Percentiles rank a stretch among this genome's conserved stretches.
Conservation (phyloP, 1,140 invertebrate genomes). For the Pteromalus puparum region DNA sequence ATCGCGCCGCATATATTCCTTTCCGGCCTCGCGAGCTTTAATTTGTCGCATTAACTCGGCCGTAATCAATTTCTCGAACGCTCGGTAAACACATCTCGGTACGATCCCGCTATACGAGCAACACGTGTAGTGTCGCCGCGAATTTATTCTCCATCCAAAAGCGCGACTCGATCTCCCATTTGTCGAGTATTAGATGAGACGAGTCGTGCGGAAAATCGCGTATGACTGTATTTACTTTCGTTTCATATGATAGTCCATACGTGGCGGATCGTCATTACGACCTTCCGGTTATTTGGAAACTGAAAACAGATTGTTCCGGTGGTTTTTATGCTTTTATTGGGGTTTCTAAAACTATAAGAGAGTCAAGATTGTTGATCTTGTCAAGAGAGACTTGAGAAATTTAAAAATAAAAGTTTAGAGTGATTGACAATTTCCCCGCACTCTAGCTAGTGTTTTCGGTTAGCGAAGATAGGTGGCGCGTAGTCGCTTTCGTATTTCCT, state of each 20-base stretch:
- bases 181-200: not conserved
- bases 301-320: too few species aligned
- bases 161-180: not conserved
- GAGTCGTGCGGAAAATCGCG: not conserved
- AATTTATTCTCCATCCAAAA: slow-evolving; percentile 27
- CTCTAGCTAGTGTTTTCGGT: too few species aligned
- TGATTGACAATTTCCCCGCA: too few species aligned
- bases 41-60: slow-evolving; percentile 22
- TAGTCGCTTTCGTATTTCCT: too few species aligned
- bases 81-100: not conserved
- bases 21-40: not conserved
- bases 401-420: too few species aligned
- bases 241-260: slow-evolving; percentile 10
- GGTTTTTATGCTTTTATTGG: too few species aligned
- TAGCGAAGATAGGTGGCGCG: too few species aligned
- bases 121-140: not conserved
- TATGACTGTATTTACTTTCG: not conserved
- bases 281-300: not conserved
- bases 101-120: slow-evolving; percentile 9
- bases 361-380: too few species aligned
- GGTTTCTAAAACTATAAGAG: too few species aligned
- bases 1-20: not conserved
- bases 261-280: not conserved
- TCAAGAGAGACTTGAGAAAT: too few species aligned
- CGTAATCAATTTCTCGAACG: slow-evolving; percentile 36